Percentiles rank a stretch among this genome's conserved stretches.
Conservation (phyloP, 2,888 invertebrate species). For the Hedychridium roseum region DNA sequence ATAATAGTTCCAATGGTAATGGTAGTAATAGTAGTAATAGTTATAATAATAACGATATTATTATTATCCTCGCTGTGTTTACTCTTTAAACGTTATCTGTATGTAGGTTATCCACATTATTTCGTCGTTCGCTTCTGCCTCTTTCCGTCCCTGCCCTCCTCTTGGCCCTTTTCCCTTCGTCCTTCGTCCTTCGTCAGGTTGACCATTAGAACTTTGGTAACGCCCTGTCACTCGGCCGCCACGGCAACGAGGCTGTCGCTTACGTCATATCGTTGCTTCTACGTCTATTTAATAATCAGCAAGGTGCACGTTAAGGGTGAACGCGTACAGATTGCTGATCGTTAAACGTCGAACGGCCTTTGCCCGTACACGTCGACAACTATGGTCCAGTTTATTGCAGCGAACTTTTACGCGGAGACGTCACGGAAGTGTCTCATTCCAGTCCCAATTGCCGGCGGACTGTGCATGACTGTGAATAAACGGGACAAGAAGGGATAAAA, state of each 20-base stretch:
- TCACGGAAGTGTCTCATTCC: not conserved
- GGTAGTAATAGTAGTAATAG: slow-evolving; percentile 17
- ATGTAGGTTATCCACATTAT: slow-evolving; percentile 39
- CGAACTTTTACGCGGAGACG: slow-evolving; percentile 7
- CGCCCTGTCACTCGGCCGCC: no score
- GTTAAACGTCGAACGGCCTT: no score
- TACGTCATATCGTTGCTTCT: no score
- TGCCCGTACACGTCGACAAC: slow-evolving; percentile 22
- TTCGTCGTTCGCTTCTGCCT: not conserved
- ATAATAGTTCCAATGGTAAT: slow-evolving; percentile 24
- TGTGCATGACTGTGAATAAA: no score
- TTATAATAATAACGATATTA: slow-evolving; percentile 27
- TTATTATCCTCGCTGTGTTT: slow-evolving; percentile 39
- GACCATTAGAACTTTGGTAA: no score
- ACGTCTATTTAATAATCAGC: no score
- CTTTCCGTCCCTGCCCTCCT: not conserved
- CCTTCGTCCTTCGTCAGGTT: not conserved
- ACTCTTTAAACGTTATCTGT: slow-evolving; percentile 44
- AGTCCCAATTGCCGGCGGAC: no score
- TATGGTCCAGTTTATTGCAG: slow-evolving; percentile 30
- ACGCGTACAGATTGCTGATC: no score
- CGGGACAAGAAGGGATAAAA: no score
- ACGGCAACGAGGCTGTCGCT: no score
- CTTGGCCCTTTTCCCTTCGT: not conserved
- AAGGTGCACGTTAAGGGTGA: no score